Percentiles rank a stretch among this genome's conserved stretches.
phyloP scores from a whole-genome alignment of 2,888 invertebrate genomes.

The Therioaphis trifolii region DNA sequence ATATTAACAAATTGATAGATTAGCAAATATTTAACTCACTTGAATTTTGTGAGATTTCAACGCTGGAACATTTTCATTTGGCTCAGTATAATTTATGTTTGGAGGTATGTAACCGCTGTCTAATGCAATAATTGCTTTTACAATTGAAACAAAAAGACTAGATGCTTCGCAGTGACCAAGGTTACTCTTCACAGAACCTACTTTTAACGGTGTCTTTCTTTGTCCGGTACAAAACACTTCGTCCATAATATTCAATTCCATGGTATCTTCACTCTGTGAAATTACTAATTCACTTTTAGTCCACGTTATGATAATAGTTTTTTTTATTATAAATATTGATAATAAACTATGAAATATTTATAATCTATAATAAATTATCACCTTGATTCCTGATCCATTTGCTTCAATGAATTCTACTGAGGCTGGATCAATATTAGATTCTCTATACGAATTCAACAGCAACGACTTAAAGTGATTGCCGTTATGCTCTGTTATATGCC shows the following conservation, averaged over 20 bases:
- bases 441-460: conserved; percentile 68
- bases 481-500: neutral
- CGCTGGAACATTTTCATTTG: conserved; percentile 65
- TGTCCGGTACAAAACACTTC: conserved; percentile 61
- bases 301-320: neutral
- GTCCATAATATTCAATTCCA: conserved; percentile 64
- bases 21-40: too few relatives aligned
- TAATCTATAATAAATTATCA: conserved; percentile 64
- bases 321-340: too few relatives aligned
- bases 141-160: conserved; percentile 70
- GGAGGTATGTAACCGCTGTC: conserved; percentile 67
- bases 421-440: conserved; percentile 68
- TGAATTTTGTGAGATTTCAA: conserved; percentile 65
- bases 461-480: conserved; percentile 12
- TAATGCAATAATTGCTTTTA: conserved; percentile 68
- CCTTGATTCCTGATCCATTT: too few relatives aligned
- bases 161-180: conserved; percentile 74
- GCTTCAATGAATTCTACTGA: conserved; percentile 70
- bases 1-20: too few relatives aligned
- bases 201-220: conserved; percentile 69
- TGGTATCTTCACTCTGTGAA: conserved; percentile 67
- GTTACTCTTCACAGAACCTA: conserved; percentile 75
- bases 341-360: too few relatives aligned
- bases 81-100: conserved; percentile 66
- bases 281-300: conserved; percentile 64